Conservation (phyloP, 2,113 vertebrate genomes). For the Atlantisia rogersi region DNA sequence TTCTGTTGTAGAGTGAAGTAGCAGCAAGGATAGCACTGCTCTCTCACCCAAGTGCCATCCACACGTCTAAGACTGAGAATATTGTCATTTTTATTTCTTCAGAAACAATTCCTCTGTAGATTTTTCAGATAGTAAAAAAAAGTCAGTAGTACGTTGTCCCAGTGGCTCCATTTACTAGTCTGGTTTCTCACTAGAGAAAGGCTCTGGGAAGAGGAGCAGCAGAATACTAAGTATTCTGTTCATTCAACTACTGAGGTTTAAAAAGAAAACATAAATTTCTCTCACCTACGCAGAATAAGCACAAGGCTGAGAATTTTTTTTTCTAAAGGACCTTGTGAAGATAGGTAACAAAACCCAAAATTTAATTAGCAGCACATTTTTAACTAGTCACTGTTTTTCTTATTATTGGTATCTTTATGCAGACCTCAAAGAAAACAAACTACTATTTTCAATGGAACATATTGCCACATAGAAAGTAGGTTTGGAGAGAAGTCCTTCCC, state of each 20-base stretch:
- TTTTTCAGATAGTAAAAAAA: neutral
- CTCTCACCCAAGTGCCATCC: neutral
- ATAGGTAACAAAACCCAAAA: neutral
- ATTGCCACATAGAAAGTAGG: neutral
- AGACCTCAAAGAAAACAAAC: neutral
- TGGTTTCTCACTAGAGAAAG: neutral
- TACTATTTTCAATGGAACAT: neutral
- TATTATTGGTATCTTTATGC: neutral
- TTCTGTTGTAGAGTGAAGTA: neutral
- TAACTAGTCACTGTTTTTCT: neutral
- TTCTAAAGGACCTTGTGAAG: neutral
- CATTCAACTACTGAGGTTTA: neutral
- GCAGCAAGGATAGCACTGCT: neutral
- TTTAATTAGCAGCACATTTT: neutral
- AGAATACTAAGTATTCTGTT: neutral
- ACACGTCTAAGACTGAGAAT: neutral
- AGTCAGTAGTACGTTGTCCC: neutral
- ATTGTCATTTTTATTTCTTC: neutral
- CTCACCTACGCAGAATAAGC: neutral
- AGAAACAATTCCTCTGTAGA: neutral
- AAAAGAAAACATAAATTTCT: neutral
- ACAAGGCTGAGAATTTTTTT: neutral
- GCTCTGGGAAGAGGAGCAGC: neutral
- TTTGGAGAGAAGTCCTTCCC: neutral
- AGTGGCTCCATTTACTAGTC: neutral